Conservation (phyloP, 2,113 vertebrate genomes). For the Gorsachius goisagi region DNA sequence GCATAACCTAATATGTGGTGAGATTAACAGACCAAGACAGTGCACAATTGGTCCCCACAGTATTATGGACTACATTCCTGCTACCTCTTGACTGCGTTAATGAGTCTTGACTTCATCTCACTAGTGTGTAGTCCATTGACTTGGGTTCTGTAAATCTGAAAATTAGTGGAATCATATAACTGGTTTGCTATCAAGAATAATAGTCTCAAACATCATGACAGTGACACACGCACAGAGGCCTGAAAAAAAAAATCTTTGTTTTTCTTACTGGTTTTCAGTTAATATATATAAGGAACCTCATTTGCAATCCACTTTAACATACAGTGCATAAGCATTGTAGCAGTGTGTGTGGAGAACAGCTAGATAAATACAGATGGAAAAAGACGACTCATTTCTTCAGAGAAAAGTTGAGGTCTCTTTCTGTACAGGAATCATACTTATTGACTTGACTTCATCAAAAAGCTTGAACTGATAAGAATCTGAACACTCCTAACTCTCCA, state of each 20-base stretch:
- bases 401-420: background rate
- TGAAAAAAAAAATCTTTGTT: background rate
- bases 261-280: background rate
- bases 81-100: background rate
- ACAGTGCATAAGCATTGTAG: background rate
- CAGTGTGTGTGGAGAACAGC: background rate
- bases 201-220: background rate
- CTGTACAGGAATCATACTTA: background rate
- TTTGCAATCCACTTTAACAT: background rate
- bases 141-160: background rate
- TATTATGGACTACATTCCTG: background rate
- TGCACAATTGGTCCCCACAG: background rate
- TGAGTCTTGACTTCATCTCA: background rate
- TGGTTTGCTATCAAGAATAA: background rate
- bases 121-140: background rate
- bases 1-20: background rate
- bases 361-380: background rate
- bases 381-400: background rate
- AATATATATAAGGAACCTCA: background rate
- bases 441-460: background rate
- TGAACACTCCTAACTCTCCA: background rate
- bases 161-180: background rate
- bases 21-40: background rate
- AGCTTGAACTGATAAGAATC: background rate
- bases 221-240: background rate